Conservation (phyloP, 2,888 invertebrate genomes). For the Agrochola lota region DNA sequence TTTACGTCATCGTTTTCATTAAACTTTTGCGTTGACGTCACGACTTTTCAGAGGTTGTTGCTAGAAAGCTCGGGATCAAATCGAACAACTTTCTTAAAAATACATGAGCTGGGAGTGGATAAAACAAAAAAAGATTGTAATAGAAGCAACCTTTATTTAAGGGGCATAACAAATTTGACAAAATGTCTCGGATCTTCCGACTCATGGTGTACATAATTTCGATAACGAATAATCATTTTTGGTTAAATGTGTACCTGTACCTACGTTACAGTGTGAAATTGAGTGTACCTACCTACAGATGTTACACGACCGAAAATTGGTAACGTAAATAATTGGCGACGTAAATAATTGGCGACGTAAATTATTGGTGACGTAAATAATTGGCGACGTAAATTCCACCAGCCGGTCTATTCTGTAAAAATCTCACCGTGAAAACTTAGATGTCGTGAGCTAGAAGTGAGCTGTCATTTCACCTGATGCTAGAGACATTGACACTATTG, state of each 20-base stretch:
- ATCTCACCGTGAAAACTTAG: no score
- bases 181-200: no score
- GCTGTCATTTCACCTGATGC: no score
- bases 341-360: no score
- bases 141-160: neutral
- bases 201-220: neutral
- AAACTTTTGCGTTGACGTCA: conserved; percentile 24
- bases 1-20: conserved; percentile 29
- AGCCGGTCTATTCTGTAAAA: neutral
- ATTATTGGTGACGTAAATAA: no score
- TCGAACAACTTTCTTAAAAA: conserved; percentile 6
- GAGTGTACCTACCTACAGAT: neutral
- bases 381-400: no score
- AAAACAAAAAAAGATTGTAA: neutral
- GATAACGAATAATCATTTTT: neutral
- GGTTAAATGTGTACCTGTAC: neutral
- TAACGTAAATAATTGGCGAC: no score
- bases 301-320: neutral
- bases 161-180: neutral
- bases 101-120: neutral
- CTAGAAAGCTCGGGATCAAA: neutral
- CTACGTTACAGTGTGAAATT: neutral
- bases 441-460: no score
- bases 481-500: neutral
- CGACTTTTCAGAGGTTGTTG: conserved; percentile 4